Conservation (phyloP, 35 echinoderm and acorn worm species). For the Lytechinus pictus region DNA sequence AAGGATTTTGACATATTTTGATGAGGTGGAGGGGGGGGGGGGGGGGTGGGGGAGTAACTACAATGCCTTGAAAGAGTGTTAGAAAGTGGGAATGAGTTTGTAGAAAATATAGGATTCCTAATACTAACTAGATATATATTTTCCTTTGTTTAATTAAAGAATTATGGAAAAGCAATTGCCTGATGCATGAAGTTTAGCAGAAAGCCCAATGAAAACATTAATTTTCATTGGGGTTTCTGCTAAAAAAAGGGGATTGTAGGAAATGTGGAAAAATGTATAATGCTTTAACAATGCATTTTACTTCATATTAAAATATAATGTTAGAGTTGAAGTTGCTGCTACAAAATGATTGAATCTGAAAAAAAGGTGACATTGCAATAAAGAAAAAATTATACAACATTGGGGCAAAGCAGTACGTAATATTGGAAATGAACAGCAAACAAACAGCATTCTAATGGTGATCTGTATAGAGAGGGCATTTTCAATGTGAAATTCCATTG, state of each 20-base stretch:
- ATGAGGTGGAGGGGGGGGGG: not conserved
- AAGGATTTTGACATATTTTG: slow-evolving; percentile 6
- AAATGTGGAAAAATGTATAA: too few relatives aligned
- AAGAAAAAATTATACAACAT: too few relatives aligned
- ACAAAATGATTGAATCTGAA: too few relatives aligned
- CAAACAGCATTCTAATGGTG: not conserved
- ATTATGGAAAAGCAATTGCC: not conserved
- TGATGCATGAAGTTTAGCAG: not conserved
- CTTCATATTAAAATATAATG: too few relatives aligned
- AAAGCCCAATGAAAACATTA: not conserved
- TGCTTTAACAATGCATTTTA: too few relatives aligned
- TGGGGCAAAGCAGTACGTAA: not conserved
- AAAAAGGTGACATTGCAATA: not conserved
- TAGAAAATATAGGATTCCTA: not conserved
- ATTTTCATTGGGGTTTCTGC: too few relatives aligned
- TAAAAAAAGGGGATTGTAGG: too few relatives aligned
- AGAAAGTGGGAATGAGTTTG: not conserved
- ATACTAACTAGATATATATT: not conserved
- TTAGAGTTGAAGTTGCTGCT: too few relatives aligned
- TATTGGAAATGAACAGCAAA: not conserved
- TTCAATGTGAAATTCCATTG: not conserved
- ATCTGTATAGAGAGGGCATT: not conserved
- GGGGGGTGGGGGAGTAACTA: not conserved
- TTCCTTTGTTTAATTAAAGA: not conserved
- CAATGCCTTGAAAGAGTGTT: not conserved